A percentile compares a stretch with the other conserved stretches of the same genome.
Conservation (phyloP, 2,797 vertebrate species). For the Enteromius unitaeniatus region DNA sequence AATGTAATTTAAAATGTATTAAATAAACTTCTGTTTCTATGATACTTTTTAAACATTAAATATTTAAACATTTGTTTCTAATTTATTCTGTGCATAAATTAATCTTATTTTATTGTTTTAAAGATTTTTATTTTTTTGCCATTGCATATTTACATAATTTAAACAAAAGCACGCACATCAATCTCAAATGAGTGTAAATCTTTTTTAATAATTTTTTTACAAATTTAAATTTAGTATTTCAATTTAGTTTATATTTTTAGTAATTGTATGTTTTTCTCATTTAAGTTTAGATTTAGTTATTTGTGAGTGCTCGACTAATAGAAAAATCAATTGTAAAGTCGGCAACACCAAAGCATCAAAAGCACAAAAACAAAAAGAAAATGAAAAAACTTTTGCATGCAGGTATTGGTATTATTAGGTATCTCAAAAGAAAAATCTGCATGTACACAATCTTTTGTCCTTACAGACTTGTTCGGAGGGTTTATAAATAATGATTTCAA, state of each 20-base stretch:
- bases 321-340: no score
- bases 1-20: conserved; percentile 1
- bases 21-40: neutral
- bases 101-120: neutral
- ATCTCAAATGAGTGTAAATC: no score
- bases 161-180: no score
- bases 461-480: neutral
- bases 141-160: neutral
- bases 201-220: no score
- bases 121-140: no score
- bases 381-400: no score
- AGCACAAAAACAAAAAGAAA: no score
- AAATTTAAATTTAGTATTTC: no score
- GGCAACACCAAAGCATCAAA: no score
- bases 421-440: neutral
- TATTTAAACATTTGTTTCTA: neutral
- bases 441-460: neutral
- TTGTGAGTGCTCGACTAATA: no score
- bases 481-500: conserved; percentile 1
- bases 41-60: no score
- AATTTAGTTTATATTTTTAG: neutral
- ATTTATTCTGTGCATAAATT: neutral
- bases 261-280: neutral
- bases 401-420: neutral
- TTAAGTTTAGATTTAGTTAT: neutral